Percentiles rank a stretch among this genome's conserved stretches.
Evolutionary conservation across 2,888 invertebrate species (phyloP).

Genomic region (Imbricaverruca yamaguchii): DNA sequence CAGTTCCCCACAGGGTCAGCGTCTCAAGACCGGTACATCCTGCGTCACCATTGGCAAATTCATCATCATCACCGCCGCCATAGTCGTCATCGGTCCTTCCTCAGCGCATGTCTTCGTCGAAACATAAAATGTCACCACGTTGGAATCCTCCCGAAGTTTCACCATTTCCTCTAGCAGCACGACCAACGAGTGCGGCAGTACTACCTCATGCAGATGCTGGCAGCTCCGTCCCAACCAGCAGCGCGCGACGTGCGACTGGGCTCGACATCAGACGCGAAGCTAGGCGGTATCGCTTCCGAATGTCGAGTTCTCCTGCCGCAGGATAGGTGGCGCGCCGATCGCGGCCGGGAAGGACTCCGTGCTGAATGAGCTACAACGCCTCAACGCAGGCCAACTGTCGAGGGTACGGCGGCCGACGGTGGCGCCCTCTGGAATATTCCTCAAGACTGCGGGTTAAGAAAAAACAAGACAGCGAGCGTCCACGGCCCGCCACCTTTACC

Average conservation of each 20-base stretch:
- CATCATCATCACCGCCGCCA: too few relatives aligned
- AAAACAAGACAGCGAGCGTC: too few relatives aligned
- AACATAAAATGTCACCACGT: too few relatives aligned
- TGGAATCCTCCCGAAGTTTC: too few relatives aligned
- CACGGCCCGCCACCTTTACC: too few relatives aligned
- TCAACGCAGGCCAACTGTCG: background rate
- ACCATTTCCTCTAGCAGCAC: background rate
- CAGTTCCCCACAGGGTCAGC: too few relatives aligned
- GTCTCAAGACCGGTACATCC: too few relatives aligned
- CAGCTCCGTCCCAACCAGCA: too few relatives aligned
- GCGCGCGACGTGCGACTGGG: too few relatives aligned
- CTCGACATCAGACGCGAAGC: background rate
- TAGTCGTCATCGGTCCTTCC: too few relatives aligned
- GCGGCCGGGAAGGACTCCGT: background rate
- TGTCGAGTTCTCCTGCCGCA: background rate
- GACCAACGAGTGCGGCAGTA: background rate
- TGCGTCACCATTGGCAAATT: too few relatives aligned
- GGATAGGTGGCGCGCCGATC: background rate
- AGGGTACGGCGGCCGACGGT: background rate
- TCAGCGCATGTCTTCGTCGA: too few relatives aligned
- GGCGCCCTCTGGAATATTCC: background rate
- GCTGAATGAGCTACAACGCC: background rate
- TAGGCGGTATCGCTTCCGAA: background rate
- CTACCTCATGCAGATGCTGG: background rate
- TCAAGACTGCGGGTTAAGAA: background rate